Base-by-base conservation (phyloP, 2,797 vertebrate species). In the Spondyliosoma cantharus region DNA sequence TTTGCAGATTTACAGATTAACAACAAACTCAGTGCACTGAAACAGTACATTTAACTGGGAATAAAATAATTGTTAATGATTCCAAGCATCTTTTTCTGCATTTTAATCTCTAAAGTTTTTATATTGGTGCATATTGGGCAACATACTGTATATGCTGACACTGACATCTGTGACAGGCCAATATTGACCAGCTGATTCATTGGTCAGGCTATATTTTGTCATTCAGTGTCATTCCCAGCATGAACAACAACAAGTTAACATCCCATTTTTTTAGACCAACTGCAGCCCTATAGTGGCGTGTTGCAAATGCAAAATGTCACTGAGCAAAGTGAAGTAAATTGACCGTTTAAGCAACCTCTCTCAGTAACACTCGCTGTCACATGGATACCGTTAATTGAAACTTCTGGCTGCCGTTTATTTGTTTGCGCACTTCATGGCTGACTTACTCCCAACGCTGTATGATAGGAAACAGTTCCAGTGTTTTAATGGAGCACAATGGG, bases 401-500 rank as follows among this genome's bases (percentile, higher is more conserved):
- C 58, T 56, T 69, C 25, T 73, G 68, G 71, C 61, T 70, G 32
- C n/a, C 66, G 58, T 68, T 76, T 78, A 19, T 88, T 84, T 78
- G 67, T 87, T 84, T 84, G 68, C 66, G 50, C 57, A 24, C 71
- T 80, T 71, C 32, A 76, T 73, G 58, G 58, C 46, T 66, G 65
- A 15, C 43, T 71, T 43, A 58, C 62, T 72, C 74, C 15, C 27
- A 27, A 15, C 42, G 24, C 49, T 71, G 72, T 49, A 46, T 71
- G 57, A 69, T 32, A 50, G 72, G 50, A 58, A 76, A 73, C 62
- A 25, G 37, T 53, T 84, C 22, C 27, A 60, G 60, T 76, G 68
- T 78, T 87, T 81, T 66, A 57, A 48, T 75, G 45, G 50, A 59
- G 58, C 78, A 73, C 83, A 74, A 43, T 58, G 22, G 84, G 80